Evolutionary conservation across 2,113 vertebrate genomes (phyloP).

Genomic region (Caloenas nicobarica): DNA sequence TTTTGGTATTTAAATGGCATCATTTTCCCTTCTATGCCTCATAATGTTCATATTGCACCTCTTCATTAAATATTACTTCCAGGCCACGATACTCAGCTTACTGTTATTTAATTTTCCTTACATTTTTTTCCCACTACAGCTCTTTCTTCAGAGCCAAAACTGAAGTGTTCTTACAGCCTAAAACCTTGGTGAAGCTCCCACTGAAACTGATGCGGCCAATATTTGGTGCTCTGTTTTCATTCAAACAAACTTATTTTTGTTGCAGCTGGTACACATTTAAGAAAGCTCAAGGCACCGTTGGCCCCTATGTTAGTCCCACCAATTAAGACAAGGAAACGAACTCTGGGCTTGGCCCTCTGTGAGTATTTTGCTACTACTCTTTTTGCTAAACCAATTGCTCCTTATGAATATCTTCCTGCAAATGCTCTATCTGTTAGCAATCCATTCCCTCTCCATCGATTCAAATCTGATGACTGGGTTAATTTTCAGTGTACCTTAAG

Average conservation of each 20-base stretch:
- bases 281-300: background rate
- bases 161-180: background rate
- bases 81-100: background rate
- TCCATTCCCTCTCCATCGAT: background rate
- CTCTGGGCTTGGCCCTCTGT: background rate
- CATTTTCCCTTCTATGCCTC: background rate
- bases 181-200: background rate
- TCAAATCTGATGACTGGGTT: background rate
- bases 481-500: background rate
- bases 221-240: background rate
- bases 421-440: background rate
- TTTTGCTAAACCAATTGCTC: background rate
- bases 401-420: background rate
- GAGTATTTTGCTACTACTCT: background rate
- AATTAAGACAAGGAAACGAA: background rate
- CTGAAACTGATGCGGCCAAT: background rate
- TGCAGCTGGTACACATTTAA: background rate
- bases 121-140: background rate
- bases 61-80: conserved; percentile 8
- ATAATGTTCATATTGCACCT: background rate
- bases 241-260: background rate
- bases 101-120: background rate
- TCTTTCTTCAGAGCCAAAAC: background rate
- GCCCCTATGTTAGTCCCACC: background rate
- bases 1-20: conserved; percentile 25